phyloP scores from a whole-genome alignment of 2,797 vertebrate genomes.

The Calcarius lapponicus region DNA sequence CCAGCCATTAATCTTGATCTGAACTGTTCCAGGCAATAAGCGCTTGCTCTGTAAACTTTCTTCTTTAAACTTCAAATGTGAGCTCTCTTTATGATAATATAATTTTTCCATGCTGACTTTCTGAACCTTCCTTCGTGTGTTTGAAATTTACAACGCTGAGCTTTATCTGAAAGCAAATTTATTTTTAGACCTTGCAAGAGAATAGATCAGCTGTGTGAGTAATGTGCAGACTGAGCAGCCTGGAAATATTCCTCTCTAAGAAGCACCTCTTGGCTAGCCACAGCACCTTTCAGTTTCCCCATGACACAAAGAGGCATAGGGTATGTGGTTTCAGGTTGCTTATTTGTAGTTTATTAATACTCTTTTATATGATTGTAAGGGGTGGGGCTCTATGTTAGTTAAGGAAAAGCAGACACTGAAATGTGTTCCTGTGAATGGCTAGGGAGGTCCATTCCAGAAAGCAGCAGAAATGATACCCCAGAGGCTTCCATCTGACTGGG shows the following conservation, averaged over 20 bases:
- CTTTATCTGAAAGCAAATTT: conserved; percentile 3
- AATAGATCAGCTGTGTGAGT: not conserved
- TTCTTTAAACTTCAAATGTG: conserved; percentile 16
- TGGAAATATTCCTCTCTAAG: not conserved
- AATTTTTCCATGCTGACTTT: not conserved
- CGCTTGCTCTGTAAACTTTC: not conserved
- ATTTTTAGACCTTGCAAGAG: conserved; percentile 8
- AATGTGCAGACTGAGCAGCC: not conserved
- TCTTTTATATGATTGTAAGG: not conserved
- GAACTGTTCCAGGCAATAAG: not conserved
- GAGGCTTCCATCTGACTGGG: not conserved
- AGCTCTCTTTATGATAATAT: not conserved
- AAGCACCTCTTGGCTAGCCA: not conserved
- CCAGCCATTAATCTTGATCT: not conserved
- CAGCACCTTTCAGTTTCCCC: not conserved
- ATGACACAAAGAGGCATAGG: too few species aligned
- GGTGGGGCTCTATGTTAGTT: not conserved
- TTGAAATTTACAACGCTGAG: not conserved
- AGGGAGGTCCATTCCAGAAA: not conserved
- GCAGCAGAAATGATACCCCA: not conserved
- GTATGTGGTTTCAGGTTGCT: not conserved
- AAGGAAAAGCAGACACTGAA: not conserved
- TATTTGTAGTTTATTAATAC: not conserved
- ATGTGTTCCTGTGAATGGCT: not conserved
- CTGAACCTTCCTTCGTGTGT: not conserved